Conservation (phyloP, 2,888 invertebrate genomes). For the Mycalesis mineus region DNA sequence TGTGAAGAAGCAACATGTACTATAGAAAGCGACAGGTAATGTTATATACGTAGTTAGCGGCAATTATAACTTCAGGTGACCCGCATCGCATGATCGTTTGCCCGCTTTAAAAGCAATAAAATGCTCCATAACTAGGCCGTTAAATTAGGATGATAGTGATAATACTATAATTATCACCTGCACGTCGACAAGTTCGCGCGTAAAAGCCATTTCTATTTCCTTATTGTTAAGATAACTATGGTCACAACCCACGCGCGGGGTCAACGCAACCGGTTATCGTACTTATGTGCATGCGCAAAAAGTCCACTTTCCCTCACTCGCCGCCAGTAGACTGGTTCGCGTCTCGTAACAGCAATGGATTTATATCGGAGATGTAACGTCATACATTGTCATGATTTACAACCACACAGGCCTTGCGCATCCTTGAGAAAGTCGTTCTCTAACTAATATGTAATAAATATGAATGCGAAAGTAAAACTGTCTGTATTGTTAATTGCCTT, state of each 20-base stretch:
- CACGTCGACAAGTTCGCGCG: too few relatives aligned
- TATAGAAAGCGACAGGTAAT: too few relatives aligned
- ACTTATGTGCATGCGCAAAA: conserved; percentile 8
- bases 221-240: too few relatives aligned
- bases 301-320: conserved; percentile 22
- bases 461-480: not conserved
- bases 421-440: conserved; percentile 3
- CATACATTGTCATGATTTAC: conserved; percentile 3
- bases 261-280: conserved; percentile 16
- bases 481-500: not conserved
- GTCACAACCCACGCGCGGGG: conserved; percentile 26
- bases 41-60: too few relatives aligned
- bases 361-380: conserved; percentile 6
- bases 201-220: too few relatives aligned
- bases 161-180: too few relatives aligned
- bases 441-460: not conserved
- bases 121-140: too few relatives aligned
- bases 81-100: too few relatives aligned
- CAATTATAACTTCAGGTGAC: too few relatives aligned
- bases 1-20: too few relatives aligned
- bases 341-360: conserved; percentile 27
- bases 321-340: conserved; percentile 20
- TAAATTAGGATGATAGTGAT: too few relatives aligned
- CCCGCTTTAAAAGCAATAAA: too few relatives aligned
- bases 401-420: not conserved